Evolutionary conservation across 2,888 invertebrate genomes (phyloP).

Genomic region (Tipula vernalis): DNA sequence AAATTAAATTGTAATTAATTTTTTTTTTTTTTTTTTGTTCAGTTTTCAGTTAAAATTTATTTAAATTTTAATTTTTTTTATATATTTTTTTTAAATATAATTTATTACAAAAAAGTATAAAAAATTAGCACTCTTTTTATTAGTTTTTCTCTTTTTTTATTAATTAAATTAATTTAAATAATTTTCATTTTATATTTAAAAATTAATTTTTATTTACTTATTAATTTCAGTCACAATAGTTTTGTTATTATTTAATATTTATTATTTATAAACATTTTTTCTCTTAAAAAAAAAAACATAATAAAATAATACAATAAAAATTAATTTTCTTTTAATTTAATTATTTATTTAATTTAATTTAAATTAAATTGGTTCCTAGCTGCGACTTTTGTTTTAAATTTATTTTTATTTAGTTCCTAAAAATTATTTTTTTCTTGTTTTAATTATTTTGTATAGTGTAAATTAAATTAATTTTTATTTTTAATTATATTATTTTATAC

Average conservation of each 20-base stretch:
- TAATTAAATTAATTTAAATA: not conserved
- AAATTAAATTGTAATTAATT: not conserved
- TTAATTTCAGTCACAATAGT: slow-evolving; percentile 5
- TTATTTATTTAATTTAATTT: slow-evolving; percentile 6
- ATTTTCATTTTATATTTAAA: slow-evolving; percentile 5
- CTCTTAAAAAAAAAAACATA: not conserved
- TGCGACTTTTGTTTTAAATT: not conserved
- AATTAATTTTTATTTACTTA: not conserved
- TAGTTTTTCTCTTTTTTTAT: not conserved
- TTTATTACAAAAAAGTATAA: slow-evolving; percentile 12
- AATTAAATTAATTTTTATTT: not conserved
- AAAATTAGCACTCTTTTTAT: slow-evolving; percentile 11
- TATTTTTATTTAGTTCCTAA: not conserved
- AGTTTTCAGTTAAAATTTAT: not conserved
- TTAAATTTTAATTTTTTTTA: not conserved
- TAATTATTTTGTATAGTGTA: not conserved
- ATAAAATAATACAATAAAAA: not conserved
- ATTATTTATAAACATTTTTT: not conserved
- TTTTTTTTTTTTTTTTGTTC: not conserved
- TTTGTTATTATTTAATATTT: not conserved
- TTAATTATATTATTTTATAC: not conserved
- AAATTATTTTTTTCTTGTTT: not conserved
- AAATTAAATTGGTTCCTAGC: slow-evolving; percentile 11
- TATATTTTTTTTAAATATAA: slow-evolving; percentile 9
- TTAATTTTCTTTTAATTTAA: not conserved